Evolutionary conservation across 2,113 vertebrate species (phyloP).

Genomic region (Saccopteryx bilineata): DNA sequence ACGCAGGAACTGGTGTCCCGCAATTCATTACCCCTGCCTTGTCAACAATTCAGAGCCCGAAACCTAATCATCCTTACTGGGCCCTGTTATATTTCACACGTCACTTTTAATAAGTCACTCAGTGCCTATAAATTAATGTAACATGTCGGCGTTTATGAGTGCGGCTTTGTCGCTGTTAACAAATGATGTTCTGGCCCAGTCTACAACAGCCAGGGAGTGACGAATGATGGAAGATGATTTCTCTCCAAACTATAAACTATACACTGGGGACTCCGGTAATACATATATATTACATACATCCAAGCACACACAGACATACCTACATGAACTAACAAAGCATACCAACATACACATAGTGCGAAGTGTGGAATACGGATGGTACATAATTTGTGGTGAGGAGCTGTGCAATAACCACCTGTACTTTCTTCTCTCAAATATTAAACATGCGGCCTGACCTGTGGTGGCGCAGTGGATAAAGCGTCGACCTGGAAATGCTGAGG

Average conservation of each 20-base stretch:
- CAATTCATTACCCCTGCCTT: constrained; percentile 94
- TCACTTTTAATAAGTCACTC: constrained; percentile 96
- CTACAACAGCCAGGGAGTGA: constrained; percentile 89
- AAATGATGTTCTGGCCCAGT: constrained; percentile 91
- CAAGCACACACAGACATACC: not conserved
- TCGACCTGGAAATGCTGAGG: no score
- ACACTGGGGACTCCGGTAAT: constrained; percentile 79
- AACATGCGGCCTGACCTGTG: not conserved
- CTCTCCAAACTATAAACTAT: constrained; percentile 87
- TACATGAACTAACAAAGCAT: not conserved
- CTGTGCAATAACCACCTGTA: not conserved
- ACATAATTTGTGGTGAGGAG: constrained; percentile 11
- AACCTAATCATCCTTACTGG: constrained; percentile 93
- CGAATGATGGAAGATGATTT: constrained; percentile 89
- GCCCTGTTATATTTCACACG: constrained; percentile 93
- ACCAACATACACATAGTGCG: not conserved
- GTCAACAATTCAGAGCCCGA: constrained; percentile 93
- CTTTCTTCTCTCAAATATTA: constrained; percentile 15
- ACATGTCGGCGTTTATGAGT: constrained; percentile 93
- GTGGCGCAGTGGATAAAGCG: no score
- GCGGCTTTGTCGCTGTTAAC: constrained; percentile 91
- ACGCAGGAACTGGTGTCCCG: constrained; percentile 88
- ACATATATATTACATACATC: not conserved
- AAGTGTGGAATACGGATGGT: constrained; percentile 19
- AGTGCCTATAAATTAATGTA: constrained; percentile 94